phyloP scores from a whole-genome alignment of 2,113 vertebrate species.

The Mugil cephalus region DNA sequence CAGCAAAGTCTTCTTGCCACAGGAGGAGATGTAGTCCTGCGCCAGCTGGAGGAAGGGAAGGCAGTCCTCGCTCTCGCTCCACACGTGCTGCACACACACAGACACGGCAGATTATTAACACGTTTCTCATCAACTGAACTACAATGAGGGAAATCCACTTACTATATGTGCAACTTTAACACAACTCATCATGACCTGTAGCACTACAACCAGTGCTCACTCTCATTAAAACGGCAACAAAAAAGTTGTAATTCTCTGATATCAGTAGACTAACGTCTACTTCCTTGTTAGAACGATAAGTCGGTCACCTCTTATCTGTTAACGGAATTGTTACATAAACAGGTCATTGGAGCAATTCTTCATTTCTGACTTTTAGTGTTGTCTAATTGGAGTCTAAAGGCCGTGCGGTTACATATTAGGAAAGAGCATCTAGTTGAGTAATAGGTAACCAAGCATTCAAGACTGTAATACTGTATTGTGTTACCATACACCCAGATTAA shows the following conservation, averaged over 20 bases:
- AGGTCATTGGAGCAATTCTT: not conserved
- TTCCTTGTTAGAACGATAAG: conserved; percentile 25
- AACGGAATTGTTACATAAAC: conserved; percentile 22
- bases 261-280: not conserved
- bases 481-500: too few species aligned
- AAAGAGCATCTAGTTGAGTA: not conserved
- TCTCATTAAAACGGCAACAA: too few species aligned
- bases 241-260: too few species aligned
- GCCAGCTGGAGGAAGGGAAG: conserved; percentile 96
- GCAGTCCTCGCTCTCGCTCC: conserved; percentile 99
- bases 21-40: conserved; percentile 99
- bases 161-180: not conserved
- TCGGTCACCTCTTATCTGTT: not conserved
- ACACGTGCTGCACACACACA: conserved; percentile 90
- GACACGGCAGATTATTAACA: not conserved
- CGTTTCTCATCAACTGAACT: not conserved
- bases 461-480: too few species aligned
- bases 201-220: not conserved
- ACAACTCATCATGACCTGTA: not conserved
- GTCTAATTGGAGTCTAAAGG: conserved; percentile 62
- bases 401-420: conserved; percentile 26
- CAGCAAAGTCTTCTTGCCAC: conserved; percentile 97
- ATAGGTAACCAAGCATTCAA: not conserved
- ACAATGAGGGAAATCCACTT: not conserved
- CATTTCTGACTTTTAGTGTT: conserved; percentile 9